Evolutionary conservation across 2,113 vertebrate species (phyloP).

Genomic region (Anolis sagrei): DNA sequence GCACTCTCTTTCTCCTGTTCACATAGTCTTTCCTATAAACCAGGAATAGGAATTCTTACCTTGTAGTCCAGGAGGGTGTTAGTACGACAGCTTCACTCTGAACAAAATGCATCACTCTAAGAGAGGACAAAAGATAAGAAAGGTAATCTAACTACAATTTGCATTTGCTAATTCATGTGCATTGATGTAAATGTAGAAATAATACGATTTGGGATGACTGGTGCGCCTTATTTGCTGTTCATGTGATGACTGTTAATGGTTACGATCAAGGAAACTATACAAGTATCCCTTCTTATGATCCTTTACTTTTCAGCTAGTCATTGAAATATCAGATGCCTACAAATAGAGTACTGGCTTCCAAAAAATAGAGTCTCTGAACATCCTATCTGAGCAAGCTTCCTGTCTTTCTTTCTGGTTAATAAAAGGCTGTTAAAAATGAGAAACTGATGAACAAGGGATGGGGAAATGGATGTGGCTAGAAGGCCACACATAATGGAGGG

Average conservation of each 20-base stretch:
- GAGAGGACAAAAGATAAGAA: background rate
- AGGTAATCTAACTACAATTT: background rate
- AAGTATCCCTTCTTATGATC: background rate
- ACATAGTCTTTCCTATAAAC: background rate
- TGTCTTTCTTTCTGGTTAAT: background rate
- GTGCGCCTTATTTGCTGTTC: background rate
- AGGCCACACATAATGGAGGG: background rate
- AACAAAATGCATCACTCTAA: no score
- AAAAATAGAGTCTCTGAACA: background rate
- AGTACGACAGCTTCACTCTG: background rate
- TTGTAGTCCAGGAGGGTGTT: no score
- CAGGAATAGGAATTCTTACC: no score
- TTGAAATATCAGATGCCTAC: background rate
- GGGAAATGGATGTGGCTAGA: background rate
- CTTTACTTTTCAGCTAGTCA: background rate
- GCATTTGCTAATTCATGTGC: background rate
- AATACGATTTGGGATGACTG: background rate
- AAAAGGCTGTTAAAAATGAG: background rate
- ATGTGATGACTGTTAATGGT: background rate
- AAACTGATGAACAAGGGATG: background rate
- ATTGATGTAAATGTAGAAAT: constrained; percentile 1
- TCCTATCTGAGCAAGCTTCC: background rate
- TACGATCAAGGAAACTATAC: background rate
- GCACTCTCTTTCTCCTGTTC: background rate
- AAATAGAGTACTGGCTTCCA: background rate